Evolutionary conservation across 2,113 vertebrate species (phyloP).

Genomic region (Nothobranchius furzeri): DNA sequence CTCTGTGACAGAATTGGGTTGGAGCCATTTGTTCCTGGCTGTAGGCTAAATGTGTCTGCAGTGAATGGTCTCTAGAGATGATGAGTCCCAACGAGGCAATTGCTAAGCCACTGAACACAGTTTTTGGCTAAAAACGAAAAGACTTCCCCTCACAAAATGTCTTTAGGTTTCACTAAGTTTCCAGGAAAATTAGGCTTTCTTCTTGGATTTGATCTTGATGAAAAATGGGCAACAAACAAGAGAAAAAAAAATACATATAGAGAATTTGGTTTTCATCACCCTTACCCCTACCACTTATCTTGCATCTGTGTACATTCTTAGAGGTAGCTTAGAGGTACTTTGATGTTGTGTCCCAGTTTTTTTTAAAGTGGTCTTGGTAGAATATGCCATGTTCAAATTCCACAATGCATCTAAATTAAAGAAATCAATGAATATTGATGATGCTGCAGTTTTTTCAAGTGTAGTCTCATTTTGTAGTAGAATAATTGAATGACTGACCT

Average conservation of each 20-base stretch:
- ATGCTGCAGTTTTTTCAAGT: no score
- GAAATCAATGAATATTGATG: no score
- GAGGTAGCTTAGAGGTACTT: no score
- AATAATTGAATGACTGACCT: no score
- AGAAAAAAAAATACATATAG: neutral
- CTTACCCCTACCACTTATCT: no score
- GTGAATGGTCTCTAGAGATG: conserved; percentile 15
- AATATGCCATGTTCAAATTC: no score
- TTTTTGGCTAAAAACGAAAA: neutral
- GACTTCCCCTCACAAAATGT: neutral
- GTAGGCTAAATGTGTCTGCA: conserved; percentile 23
- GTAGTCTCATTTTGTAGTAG: no score
- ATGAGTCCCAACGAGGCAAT: conserved; percentile 8
- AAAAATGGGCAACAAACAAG: neutral
- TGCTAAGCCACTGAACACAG: neutral
- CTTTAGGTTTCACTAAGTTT: neutral
- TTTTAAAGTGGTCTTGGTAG: no score
- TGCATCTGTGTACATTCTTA: no score
- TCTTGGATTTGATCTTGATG: neutral
- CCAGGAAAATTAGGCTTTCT: neutral
- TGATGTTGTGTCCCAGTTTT: no score
- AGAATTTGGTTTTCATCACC: neutral
- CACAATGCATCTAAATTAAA: no score
- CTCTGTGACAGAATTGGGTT: conserved; percentile 43
- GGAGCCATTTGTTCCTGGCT: conserved; percentile 23